Evolutionary conservation across 2,888 invertebrate genomes (phyloP), one percentile per base, ranked within the genome.

Genomic region (Mellilla xanthometata): DNA sequence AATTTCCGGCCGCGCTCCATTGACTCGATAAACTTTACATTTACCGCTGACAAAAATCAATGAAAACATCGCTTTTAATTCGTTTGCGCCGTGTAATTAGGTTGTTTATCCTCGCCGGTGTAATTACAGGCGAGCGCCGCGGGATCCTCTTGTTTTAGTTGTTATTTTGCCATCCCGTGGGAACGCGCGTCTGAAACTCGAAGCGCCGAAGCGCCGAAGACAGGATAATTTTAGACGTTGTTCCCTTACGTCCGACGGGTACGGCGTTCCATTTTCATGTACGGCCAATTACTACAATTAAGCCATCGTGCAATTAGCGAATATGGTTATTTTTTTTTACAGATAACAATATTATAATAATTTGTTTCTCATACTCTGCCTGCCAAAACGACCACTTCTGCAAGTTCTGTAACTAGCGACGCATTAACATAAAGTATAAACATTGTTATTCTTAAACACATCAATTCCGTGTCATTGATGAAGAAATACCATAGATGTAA

Each of bases 1-100:
- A 54, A 60, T 64, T 70, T 74, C 73, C 72, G 68, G 64, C 61
- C 56, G 36, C 59, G 40, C 42, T 54, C 23, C 32, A 41, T 36
- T 26, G 36, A 49, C 40, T 46, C 24, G 24, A 38, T 9, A 35
- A 39, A 27, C 30, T 15, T 23, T 26, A 6, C 12, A 36, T 33
- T n/a, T 27, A 19, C 12, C 26, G 7, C 13, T 23, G 29, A 12
- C 23, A 2, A 32, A n/a, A 23, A 22, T 23, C 23, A 15, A 32
- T 5, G 9, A 22, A 39, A 10, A 7, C 12, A 7, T 6, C 13
- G 13, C 39, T 38, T 27, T 35, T 9, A 24, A 39, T 34, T 34
- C 24, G 24, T 12, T 8, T 5, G 12, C 10, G 24, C 26, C 9
- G 9, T 35, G 22, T 12, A 11, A 46, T 46, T 35, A 46, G 12